Conservation (phyloP, 2,888 invertebrate genomes). For the Cheiracanthium punctorium region DNA sequence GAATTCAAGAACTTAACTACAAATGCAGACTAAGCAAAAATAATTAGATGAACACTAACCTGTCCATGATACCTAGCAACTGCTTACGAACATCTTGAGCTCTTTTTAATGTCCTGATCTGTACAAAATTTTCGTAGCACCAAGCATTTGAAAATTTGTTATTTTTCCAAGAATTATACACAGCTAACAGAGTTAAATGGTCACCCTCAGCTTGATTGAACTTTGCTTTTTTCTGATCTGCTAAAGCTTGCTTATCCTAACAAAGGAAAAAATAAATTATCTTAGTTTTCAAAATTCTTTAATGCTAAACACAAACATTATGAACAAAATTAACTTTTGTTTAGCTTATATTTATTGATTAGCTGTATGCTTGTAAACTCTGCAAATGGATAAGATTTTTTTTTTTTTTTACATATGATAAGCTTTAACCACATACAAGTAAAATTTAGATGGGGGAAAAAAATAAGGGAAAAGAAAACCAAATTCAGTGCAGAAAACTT, state of each 20-base stretch:
- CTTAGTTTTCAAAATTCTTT: too few relatives aligned
- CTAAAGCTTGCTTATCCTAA: slow-evolving; percentile 94
- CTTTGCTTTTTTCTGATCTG: slow-evolving; percentile 99
- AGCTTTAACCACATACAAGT: too few relatives aligned
- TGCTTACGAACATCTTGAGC: slow-evolving; percentile 99
- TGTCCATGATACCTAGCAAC: slow-evolving; percentile 96
- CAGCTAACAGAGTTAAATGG: slow-evolving; percentile 96
- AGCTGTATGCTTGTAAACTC: too few relatives aligned
- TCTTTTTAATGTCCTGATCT: slow-evolving; percentile 95
- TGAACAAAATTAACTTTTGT: too few relatives aligned
- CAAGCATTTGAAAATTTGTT: slow-evolving; percentile 99
- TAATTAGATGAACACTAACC: slow-evolving; percentile 78
- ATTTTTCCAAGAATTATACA: slow-evolving; percentile 99
- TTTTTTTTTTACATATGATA: too few relatives aligned
- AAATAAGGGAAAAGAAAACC: too few relatives aligned
- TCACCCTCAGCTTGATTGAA: slow-evolving; percentile 99
- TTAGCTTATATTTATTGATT: too few relatives aligned
- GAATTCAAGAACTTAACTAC: not conserved
- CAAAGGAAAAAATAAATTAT: slow-evolving; percentile 16
- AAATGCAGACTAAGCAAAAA: not conserved
- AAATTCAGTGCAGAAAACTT: too few relatives aligned
- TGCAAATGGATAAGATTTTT: too few relatives aligned
- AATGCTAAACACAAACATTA: too few relatives aligned
- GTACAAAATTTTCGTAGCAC: slow-evolving; percentile 99
- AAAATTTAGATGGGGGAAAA: too few relatives aligned